Evolutionary conservation across 2,113 vertebrate species (phyloP).

Genomic region (Archilochus colubris): DNA sequence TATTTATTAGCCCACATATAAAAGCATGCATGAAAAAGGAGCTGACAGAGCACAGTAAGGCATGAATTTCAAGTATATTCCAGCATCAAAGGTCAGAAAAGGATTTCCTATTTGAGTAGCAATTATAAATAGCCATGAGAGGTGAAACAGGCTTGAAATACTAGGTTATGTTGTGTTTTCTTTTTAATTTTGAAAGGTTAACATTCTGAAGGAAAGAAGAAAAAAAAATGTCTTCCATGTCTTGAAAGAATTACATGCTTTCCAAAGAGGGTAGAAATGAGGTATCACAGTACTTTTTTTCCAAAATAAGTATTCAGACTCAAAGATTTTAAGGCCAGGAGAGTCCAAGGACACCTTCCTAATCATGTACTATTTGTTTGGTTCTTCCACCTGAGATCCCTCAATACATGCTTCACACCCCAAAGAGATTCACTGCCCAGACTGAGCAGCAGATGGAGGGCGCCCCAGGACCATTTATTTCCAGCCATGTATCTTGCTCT

Average conservation of each 20-base stretch:
- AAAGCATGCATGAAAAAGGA: slow-evolving; percentile 45
- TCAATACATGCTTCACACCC: background rate
- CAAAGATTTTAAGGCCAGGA: background rate
- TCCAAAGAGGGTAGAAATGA: background rate
- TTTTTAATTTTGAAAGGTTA: slow-evolving; percentile 37
- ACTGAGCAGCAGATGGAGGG: background rate
- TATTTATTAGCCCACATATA: slow-evolving; percentile 42
- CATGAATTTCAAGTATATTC: slow-evolving; percentile 58
- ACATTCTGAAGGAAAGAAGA: background rate
- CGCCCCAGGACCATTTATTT: background rate
- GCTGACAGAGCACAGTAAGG: slow-evolving; percentile 46
- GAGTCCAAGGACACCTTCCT: background rate
- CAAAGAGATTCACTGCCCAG: background rate
- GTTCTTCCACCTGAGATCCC: background rate
- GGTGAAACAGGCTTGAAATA: slow-evolving; percentile 17
- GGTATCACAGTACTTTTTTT: background rate
- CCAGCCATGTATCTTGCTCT: background rate
- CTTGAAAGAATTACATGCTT: background rate
- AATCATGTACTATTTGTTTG: background rate
- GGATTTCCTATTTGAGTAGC: slow-evolving; percentile 28
- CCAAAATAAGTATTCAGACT: background rate
- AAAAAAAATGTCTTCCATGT: background rate
- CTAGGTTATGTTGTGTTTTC: slow-evolving; percentile 1
- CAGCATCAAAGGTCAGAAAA: slow-evolving; percentile 53
- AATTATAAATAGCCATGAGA: slow-evolving; percentile 61